Evolutionary conservation across 2,888 invertebrate species (phyloP), one percentile per base, ranked within the genome.

Genomic region (Lasioglossum marginatum): DNA sequence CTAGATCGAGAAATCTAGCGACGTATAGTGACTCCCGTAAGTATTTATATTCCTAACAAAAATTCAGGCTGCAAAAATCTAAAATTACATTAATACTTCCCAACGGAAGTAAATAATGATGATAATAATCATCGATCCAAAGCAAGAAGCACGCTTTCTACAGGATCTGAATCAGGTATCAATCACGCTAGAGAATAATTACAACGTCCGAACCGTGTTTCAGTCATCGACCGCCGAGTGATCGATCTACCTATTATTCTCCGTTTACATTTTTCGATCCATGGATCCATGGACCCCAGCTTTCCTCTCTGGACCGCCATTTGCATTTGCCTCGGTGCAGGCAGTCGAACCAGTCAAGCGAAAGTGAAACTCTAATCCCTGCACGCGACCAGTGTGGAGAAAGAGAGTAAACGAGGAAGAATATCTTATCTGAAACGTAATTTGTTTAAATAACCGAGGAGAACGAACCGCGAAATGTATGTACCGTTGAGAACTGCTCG

Each of bases 341-440:
- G 34, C 31, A 79, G 83, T 78, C 73, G 87, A 89, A 89, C 87
- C 88, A 86, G 82, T 27, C 88, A 19, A 92, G 92, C 93, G 93
- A 94, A 94, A 94, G 93, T 93, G 91, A 93, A 93, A 91, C 92
- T 91, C 89, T 90, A 8, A 52, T 52, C 23, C 23, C 87, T 89
- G 86, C 63, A 91, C 89, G 91, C 88, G 90, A 89, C 90, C 85
- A 83, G 80, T 34, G 19, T 34, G 3, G 34, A 8, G 31, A 8
- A 66, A 66, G 31, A 63, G 31, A 66, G 66, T 16, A 31, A 66
- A 12, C 16, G 86, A 63, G 27, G 16, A 57, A 31, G 71, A 87
- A 71, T 57, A 37, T 79, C 52, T 76, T 77, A 79, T 79, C 52
- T 66, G 31, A n/a, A 81, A 31, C 68, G 71, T 70, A 78, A 81